Evolutionary conservation across 2,888 invertebrate species (phyloP).

Genomic region (Pandemis heparana): DNA sequence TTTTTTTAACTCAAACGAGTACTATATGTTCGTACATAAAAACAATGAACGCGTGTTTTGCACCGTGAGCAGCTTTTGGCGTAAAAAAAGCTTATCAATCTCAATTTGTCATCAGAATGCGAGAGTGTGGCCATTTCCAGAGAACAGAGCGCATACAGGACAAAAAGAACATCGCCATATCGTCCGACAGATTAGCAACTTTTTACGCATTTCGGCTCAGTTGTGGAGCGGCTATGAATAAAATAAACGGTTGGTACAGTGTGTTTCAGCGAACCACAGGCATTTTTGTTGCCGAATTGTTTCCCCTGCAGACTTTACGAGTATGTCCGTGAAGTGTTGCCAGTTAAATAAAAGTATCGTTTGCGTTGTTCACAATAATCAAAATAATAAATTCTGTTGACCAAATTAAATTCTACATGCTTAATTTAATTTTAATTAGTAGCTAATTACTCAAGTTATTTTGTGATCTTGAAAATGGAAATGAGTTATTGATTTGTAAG

Average conservation of each 20-base stretch:
- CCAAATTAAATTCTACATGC: neutral
- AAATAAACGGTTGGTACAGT: conserved; percentile 28
- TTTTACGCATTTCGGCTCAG: conserved; percentile 31
- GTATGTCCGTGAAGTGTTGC: neutral
- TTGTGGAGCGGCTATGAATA: conserved; percentile 28
- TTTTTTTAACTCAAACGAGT: neutral
- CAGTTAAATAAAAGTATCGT: neutral
- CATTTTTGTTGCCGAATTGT: conserved; percentile 28
- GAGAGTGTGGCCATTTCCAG: neutral
- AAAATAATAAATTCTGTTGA: neutral
- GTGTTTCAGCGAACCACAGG: conserved; percentile 31
- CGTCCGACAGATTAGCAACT: conserved; percentile 36
- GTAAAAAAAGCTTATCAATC: conserved; percentile 27
- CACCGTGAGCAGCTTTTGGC: neutral
- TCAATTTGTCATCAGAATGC: conserved; percentile 19
- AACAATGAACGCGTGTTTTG: neutral
- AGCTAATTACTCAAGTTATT: neutral
- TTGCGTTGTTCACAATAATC: neutral
- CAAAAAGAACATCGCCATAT: conserved; percentile 24
- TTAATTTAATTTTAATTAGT: neutral
- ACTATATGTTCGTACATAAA: neutral
- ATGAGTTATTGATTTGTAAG: neutral
- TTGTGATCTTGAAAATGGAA: neutral
- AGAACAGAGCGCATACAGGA: conserved; percentile 12
- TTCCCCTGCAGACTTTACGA: conserved; percentile 21